A percentile compares a stretch with the other conserved stretches of the same genome.
These are phyloP conservation scores for Anas flavirostris DNA, from an alignment of 2,797 vertebrate species.

Conservation along the genomic window DNA sequence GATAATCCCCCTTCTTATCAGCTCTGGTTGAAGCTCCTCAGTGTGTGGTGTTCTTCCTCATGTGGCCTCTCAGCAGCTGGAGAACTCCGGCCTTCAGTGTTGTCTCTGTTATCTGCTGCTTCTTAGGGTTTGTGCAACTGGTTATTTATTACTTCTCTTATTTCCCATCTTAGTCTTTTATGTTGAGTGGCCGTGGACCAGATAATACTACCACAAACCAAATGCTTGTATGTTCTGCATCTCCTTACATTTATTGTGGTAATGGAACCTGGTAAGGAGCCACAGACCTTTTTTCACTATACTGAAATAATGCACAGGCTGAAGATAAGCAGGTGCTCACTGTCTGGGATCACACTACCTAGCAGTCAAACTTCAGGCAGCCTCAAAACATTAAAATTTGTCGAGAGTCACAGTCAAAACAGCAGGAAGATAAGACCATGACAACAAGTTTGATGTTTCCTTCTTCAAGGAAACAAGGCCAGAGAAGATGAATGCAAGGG, in stretches of 20 bases:
- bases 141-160: neutral
- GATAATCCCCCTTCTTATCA: neutral
- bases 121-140: neutral
- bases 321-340: neutral
- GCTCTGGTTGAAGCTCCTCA: neutral
- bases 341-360: neutral
- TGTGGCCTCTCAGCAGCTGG: neutral
- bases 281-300: neutral
- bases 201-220: neutral
- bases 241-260: neutral
- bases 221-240: neutral
- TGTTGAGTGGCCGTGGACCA: neutral
- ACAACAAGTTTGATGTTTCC: neutral
- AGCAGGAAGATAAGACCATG: neutral
- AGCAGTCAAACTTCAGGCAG: neutral
- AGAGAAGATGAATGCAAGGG: neutral
- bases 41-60: neutral
- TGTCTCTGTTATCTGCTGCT: neutral
- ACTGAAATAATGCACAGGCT: neutral
- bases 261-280: neutral
- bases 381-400: neutral
- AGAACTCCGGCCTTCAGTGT: neutral
- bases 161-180: neutral
- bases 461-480: neutral
- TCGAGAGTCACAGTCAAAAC: neutral